A percentile compares a stretch with the other conserved stretches of the same genome.
phyloP scores from a whole-genome alignment of 2,797 vertebrate species.

The Zalophus californianus region DNA sequence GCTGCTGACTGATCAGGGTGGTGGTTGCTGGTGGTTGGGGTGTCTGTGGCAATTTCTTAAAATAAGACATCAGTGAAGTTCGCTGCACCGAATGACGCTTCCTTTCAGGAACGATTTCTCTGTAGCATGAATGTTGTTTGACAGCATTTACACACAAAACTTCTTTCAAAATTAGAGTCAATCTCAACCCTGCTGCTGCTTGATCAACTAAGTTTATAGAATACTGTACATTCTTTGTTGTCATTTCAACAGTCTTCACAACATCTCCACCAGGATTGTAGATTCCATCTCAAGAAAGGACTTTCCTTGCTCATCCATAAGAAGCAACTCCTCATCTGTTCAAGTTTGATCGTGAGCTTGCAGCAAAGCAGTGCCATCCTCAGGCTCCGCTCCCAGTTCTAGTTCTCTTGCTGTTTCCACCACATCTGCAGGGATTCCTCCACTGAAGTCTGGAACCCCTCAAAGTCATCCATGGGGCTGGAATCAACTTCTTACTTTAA shows the following conservation, averaged over 20 bases:
- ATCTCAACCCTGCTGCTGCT: background rate
- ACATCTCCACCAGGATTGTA: background rate
- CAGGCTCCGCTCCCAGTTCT: background rate
- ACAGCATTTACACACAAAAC: background rate
- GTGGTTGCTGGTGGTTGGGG: background rate
- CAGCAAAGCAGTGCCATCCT: background rate
- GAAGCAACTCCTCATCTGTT: background rate
- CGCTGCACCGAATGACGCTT: background rate
- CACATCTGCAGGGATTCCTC: background rate
- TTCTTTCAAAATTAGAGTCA: background rate
- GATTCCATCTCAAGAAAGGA: background rate
- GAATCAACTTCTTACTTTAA: background rate
- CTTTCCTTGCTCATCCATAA: background rate
- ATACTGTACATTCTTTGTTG: background rate
- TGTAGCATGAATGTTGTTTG: background rate
- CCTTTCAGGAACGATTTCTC: background rate
- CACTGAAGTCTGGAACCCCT: background rate
- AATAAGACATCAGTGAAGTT: background rate
- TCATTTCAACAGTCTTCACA: background rate
- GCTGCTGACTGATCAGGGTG: background rate
- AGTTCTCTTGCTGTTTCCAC: background rate
- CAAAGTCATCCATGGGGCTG: background rate
- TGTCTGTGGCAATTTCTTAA: background rate
- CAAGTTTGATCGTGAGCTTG: background rate
- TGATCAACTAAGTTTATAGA: background rate